Evolutionary conservation across 2,113 vertebrate genomes (phyloP).

Genomic region (Macaca nemestrina): DNA sequence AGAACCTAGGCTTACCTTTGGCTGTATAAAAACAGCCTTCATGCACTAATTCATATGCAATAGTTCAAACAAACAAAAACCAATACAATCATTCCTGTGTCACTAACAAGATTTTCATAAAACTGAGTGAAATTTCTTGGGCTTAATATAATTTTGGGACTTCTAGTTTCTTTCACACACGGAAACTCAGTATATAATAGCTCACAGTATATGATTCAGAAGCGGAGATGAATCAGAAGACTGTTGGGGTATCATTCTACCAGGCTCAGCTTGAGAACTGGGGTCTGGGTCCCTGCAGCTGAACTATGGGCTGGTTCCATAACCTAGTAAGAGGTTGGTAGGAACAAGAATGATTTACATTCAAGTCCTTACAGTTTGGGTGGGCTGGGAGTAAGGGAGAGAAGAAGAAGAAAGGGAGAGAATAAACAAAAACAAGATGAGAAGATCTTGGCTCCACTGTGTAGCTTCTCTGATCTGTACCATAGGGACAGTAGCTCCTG

Average conservation of each 20-base stretch:
- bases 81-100: background rate
- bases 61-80: constrained; percentile 22
- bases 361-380: background rate
- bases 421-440: background rate
- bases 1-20: background rate
- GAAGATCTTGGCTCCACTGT: background rate
- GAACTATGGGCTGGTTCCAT: background rate
- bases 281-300: background rate
- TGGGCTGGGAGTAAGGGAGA: background rate
- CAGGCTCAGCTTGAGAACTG: background rate
- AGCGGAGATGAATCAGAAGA: background rate
- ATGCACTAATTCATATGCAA: background rate
- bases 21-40: background rate
- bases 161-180: background rate
- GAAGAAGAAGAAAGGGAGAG: background rate
- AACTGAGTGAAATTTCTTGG: background rate
- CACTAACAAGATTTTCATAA: constrained; percentile 36
- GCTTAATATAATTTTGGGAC: background rate
- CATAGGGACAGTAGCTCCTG: background rate
- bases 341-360: background rate
- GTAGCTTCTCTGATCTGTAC: background rate
- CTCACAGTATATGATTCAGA: background rate
- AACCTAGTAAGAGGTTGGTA: background rate
- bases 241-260: background rate
- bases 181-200: background rate